Conservation (phyloP, 2,888 invertebrate genomes). For the Lasioglossum marginatum region DNA sequence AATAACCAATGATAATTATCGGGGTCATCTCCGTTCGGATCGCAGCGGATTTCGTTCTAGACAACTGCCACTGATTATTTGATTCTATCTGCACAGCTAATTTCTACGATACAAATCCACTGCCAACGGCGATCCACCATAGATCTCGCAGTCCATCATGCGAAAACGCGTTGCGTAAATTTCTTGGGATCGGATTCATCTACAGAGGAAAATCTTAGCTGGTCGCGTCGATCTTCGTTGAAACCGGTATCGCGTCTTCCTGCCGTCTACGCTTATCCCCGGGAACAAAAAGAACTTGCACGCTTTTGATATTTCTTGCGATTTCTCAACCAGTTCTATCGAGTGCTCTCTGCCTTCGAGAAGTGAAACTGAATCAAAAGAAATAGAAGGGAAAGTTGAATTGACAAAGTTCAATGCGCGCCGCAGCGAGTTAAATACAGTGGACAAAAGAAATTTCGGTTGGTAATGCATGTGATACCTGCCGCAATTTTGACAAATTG, state of each 20-base stretch:
- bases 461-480: too few relatives aligned
- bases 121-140: background rate
- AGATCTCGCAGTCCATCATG: background rate
- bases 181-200: slow-evolving; percentile 5
- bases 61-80: background rate
- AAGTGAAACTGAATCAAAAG: slow-evolving; percentile 17
- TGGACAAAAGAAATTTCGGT: too few relatives aligned
- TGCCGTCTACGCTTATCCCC: slow-evolving; percentile 16
- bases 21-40: background rate
- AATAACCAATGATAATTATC: slow-evolving; percentile 45
- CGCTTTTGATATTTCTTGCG: slow-evolving; percentile 28
- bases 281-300: slow-evolving; percentile 18
- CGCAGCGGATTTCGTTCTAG: background rate
- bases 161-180: slow-evolving; percentile 46
- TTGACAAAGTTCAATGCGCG: background rate
- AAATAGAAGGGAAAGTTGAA: slow-evolving; percentile 17
- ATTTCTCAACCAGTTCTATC: slow-evolving; percentile 18
- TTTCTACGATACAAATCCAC: background rate
- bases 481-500: too few relatives aligned
- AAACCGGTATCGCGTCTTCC: slow-evolving; percentile 49
- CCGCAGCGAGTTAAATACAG: too few relatives aligned
- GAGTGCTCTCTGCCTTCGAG: slow-evolving; percentile 19
- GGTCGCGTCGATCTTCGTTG: background rate
- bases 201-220: background rate
- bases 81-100: background rate